phyloP scores from a whole-genome alignment of 2,113 vertebrate genomes.

The Nerophis ophidion region DNA sequence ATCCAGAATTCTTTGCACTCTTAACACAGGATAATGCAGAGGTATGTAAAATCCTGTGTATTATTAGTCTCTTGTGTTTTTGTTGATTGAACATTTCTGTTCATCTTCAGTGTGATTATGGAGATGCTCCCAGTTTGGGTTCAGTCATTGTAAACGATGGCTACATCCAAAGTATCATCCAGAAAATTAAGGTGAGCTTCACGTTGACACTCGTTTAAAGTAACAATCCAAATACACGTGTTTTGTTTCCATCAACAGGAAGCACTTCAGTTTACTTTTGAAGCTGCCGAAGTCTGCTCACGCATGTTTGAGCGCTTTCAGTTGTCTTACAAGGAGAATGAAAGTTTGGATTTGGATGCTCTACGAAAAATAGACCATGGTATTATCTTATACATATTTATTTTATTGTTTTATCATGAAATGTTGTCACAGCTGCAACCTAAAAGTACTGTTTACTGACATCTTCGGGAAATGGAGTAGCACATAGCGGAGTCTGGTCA shows the following conservation, averaged over 20 bases:
- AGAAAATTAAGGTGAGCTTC: constrained; percentile 72
- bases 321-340: constrained; percentile 76
- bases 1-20: constrained; percentile 71
- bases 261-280: constrained; percentile 71
- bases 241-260: constrained; percentile 56
- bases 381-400: constrained; percentile 29
- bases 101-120: constrained; percentile 54
- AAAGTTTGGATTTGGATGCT: constrained; percentile 73
- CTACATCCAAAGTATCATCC: constrained; percentile 63
- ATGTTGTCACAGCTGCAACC: too few relatives aligned
- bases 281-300: constrained; percentile 69
- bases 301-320: constrained; percentile 74
- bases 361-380: constrained; percentile 74
- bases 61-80: neutral
- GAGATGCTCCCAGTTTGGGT: constrained; percentile 67
- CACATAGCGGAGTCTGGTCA: too few relatives aligned
- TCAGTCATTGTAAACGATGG: constrained; percentile 73
- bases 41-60: constrained; percentile 6
- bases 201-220: neutral
- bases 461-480: too few relatives aligned
- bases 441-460: too few relatives aligned
- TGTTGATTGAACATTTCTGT: neutral
- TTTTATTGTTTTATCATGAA: neutral
- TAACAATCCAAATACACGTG: neutral
- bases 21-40: constrained; percentile 43